Percentiles rank a stretch among this genome's conserved stretches.
Conservation (phyloP, 2,113 vertebrate species). For the Puma concolor region DNA sequence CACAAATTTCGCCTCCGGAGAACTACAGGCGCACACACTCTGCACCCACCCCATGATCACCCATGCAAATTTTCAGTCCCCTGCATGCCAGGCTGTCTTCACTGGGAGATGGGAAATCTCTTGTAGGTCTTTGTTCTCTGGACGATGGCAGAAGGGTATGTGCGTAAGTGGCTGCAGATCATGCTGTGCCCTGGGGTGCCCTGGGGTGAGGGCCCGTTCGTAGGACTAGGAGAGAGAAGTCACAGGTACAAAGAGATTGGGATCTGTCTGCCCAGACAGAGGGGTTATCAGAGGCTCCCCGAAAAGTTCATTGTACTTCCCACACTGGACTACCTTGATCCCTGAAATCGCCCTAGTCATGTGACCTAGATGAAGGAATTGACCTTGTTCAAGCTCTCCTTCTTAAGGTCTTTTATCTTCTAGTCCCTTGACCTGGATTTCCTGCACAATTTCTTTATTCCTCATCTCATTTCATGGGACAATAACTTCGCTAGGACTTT, state of each 20-base stretch:
- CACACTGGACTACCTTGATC: not conserved
- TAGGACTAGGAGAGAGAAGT: not conserved
- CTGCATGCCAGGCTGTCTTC: not conserved
- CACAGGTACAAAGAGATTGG: constrained; percentile 22
- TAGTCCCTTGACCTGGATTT: not conserved
- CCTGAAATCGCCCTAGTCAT: not conserved
- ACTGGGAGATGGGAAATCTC: not conserved
- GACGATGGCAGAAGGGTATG: not conserved
- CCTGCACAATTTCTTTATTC: not conserved
- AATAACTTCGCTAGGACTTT: not conserved
- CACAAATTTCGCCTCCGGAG: not conserved
- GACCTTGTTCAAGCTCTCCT: not conserved
- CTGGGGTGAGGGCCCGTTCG: not conserved
- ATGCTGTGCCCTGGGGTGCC: not conserved
- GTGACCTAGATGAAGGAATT: not conserved
- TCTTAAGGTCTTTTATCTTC: not conserved
- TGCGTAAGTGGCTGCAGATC: not conserved
- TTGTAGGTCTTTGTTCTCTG: not conserved
- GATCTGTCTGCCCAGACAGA: not conserved
- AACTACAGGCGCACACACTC: not conserved
- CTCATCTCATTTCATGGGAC: not conserved
- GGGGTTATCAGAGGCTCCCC: not conserved
- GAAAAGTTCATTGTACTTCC: not conserved
- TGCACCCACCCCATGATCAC: not conserved
- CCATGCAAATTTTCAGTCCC: not conserved